These are phyloP conservation scores for Xyliphius kryptos DNA, from an alignment of 2,113 vertebrate genomes.

Conservation along the genomic window DNA sequence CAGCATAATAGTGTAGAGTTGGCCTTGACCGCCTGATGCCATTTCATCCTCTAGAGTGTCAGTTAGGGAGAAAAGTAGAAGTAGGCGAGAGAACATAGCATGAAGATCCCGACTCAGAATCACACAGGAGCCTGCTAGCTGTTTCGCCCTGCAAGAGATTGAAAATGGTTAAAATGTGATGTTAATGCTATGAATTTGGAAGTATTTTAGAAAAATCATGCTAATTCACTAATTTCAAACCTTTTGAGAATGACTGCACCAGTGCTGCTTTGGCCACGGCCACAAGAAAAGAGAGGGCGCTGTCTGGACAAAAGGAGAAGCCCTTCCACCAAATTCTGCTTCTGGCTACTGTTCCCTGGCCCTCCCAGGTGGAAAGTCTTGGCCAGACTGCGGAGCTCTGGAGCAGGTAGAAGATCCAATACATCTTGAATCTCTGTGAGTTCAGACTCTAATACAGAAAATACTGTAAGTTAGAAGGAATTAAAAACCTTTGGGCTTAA, in stretches of 20 bases:
- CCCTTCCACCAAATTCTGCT: slow-evolving; percentile 75
- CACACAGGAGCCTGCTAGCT: slow-evolving; percentile 69
- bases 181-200: too few relatives aligned
- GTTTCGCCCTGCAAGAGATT: slow-evolving; percentile 72
- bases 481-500: too few relatives aligned
- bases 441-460: slow-evolving; percentile 67
- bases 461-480: too few relatives aligned
- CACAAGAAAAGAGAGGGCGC: slow-evolving; percentile 71
- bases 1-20: slow-evolving; percentile 80
- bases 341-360: slow-evolving; percentile 67
- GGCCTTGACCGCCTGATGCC: slow-evolving; percentile 75
- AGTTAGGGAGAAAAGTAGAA: slow-evolving; percentile 83
- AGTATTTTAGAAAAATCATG: too few relatives aligned
- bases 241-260: slow-evolving; percentile 79
- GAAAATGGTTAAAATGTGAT: too few relatives aligned
- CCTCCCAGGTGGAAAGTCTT: slow-evolving; percentile 81
- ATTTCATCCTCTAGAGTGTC: slow-evolving; percentile 80
- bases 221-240: too few relatives aligned
- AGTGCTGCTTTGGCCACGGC: slow-evolving; percentile 56
- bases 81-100: slow-evolving; percentile 77
- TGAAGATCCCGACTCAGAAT: slow-evolving; percentile 66
- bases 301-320: slow-evolving; percentile 78
- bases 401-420: slow-evolving; percentile 82
- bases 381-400: slow-evolving; percentile 79
- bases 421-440: slow-evolving; percentile 77